Base-by-base conservation (phyloP, 30 jellyfish, hydroid and myxozoan genomes). In the Pseudorhiza aurosa region DNA sequence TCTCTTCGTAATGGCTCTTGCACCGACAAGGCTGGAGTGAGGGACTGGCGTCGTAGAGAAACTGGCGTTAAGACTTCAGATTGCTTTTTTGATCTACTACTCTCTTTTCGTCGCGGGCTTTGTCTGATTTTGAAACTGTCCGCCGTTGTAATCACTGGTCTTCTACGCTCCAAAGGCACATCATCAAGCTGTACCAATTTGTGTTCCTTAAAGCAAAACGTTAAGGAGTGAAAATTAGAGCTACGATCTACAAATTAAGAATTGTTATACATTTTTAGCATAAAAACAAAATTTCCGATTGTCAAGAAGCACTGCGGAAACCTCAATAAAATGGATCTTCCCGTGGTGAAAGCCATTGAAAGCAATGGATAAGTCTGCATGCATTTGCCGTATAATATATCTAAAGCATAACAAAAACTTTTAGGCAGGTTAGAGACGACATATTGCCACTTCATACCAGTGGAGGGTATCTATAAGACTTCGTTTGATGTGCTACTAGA, bases 401-500 rank as follows among this genome's bases (percentile, higher is more conserved):
- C n/a, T n/a, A n/a, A n/a, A n/a, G n/a, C n/a, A n/a, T n/a, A n/a
- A n/a, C n/a, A n/a, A n/a, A n/a, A n/a, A n/a, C n/a, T n/a, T n/a
- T n/a, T n/a, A n/a, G n/a, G n/a, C n/a, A n/a, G n/a, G n/a, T n/a
- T n/a, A n/a, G n/a, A n/a, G n/a, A n/a, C n/a, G n/a, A n/a, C n/a
- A n/a, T n/a, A n/a, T n/a, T n/a, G n/a, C n/a, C n/a, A n/a, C n/a
- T 39, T 35, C 96, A 8, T 78, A 88, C 97, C 72, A 88, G 15
- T 10, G 97, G 97, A 1, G 97, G 94, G 42, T 79, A 88, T 65
- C 72, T 80, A 50, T 88, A 88, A 0, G 36, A 62, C 2, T 36
- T 31, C 28, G 83, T 70, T 40, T 63, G 85, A 56, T 79, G 95
- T 2, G 80, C 39, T 24, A 62, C 26, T 40, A 88, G 32, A 5